Evolutionary conservation across 2,797 vertebrate genomes (phyloP).

Genomic region (Pangasius sanitwongsei): DNA sequence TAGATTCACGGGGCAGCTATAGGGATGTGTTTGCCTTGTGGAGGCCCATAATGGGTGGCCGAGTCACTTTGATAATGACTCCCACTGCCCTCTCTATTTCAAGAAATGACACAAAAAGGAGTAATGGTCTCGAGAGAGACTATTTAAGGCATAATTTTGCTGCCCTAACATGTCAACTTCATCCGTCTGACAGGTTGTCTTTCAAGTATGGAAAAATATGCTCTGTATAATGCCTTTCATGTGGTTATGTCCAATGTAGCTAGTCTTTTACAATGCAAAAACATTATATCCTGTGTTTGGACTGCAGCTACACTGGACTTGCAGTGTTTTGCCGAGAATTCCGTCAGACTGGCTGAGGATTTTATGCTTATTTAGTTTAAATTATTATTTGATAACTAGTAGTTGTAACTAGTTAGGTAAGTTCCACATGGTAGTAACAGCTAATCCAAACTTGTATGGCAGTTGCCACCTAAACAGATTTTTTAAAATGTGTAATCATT

Average conservation of each 20-base stretch:
- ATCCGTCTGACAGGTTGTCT: conserved; percentile 56
- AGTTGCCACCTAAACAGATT: neutral
- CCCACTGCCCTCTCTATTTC: conserved; percentile 20
- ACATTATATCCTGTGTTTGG: conserved; percentile 3
- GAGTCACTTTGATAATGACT: conserved; percentile 46
- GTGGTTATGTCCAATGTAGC: conserved; percentile 49
- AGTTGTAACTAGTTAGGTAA: neutral
- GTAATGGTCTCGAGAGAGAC: conserved; percentile 36
- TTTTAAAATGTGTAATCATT: too few species aligned
- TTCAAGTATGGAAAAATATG: conserved; percentile 58
- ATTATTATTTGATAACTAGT: neutral
- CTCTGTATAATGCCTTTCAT: conserved; percentile 58
- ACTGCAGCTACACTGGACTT: too few species aligned
- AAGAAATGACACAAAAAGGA: conserved; percentile 40
- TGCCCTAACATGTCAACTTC: conserved; percentile 35
- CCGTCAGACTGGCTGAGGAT: neutral
- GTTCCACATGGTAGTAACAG: neutral
- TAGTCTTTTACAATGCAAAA: conserved; percentile 37
- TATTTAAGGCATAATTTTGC: conserved; percentile 51
- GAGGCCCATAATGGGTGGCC: conserved; percentile 58
- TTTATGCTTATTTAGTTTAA: neutral
- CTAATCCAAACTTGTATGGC: neutral
- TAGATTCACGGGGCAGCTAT: conserved; percentile 47
- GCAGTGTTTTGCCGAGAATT: neutral
- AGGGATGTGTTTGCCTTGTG: conserved; percentile 51